Conservation (phyloP, 2,888 invertebrate species). For the Sarcophaga variegata region DNA sequence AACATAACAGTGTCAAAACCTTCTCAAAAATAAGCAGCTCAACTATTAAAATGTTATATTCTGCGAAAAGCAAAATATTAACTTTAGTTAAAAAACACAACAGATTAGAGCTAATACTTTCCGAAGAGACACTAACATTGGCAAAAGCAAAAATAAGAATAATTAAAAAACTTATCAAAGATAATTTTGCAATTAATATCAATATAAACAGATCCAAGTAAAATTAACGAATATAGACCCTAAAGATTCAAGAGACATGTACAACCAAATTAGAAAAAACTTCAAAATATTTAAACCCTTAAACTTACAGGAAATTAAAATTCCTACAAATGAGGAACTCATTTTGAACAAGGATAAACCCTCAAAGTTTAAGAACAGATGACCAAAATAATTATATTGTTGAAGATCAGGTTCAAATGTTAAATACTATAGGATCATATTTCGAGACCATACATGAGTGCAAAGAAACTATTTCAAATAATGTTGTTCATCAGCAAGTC, state of each 20-base stretch:
- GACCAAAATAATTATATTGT: neutral
- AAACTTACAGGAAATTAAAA: neutral
- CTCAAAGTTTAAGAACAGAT: neutral
- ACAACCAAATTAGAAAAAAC: too few relatives aligned
- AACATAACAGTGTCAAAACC: too few relatives aligned
- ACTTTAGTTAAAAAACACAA: constrained; percentile 13
- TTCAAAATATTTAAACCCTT: neutral
- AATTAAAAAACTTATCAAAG: too few relatives aligned
- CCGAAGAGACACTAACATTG: neutral
- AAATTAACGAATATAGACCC: too few relatives aligned
- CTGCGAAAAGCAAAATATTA: neutral
- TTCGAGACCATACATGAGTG: neutral
- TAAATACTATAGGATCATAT: neutral
- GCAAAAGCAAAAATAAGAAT: constrained; percentile 1
- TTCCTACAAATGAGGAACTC: too few relatives aligned
- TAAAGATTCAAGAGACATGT: too few relatives aligned
- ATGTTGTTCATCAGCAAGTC: neutral
- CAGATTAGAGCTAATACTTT: neutral
- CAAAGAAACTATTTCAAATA: neutral
- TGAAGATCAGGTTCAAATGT: neutral
- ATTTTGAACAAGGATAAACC: neutral
- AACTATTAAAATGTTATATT: constrained; percentile 8
- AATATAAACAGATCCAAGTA: too few relatives aligned
- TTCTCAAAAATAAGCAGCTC: too few relatives aligned
- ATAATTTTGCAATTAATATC: too few relatives aligned